Base-by-base conservation (phyloP, 92 coral and sea anemone genomes). In the Diadumene lineata region DNA sequence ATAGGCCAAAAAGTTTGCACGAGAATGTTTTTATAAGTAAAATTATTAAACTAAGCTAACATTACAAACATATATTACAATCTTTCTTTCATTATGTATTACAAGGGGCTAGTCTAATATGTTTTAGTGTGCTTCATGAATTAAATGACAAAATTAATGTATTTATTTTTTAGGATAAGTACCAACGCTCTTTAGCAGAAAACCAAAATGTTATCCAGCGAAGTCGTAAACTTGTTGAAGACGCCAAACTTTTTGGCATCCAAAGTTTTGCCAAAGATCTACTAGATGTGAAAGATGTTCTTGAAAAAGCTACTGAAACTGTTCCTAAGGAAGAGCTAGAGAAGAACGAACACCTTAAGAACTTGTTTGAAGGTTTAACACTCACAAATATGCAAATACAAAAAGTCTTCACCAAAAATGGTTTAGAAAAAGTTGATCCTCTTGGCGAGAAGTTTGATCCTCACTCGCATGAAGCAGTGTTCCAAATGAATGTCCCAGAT, bases 391-490 rank as follows among this genome's bases (percentile, higher is more conserved):
- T 77, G n/a, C 99, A 96, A 61, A 79, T 96, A 29, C 92, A 89
- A 78, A 96, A 96, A 71, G 97, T 96, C 31, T 88, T 96, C 69
- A 53, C 71, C 13, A 96, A 89, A 71, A 96, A 96, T 89, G 97
- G 97, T 34, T 79, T 96, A 11, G 91, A 96, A 78, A 96, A 92
- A 82, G 69, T 92, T 58, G 86, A 82, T 75, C 97, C 99, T 2
- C 30, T 91, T 19, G 89, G 92, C 38, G 97, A 96, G 60, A 96
- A 92, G 81, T 96, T 96, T 86, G 89, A 96, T 65, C 99, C 99
- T 0, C 82, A 96, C 56, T 92, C 80, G 44, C 99, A 96, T 64
- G 99, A 96, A 64, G 99, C 99, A 7, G 83, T 96, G 69, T 96
- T 96, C 72, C 93, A 92, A 69, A 75, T 92, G 58, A 88, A 86